Base-by-base conservation (phyloP, 2,113 vertebrate genomes). In the Castor canadensis region DNA sequence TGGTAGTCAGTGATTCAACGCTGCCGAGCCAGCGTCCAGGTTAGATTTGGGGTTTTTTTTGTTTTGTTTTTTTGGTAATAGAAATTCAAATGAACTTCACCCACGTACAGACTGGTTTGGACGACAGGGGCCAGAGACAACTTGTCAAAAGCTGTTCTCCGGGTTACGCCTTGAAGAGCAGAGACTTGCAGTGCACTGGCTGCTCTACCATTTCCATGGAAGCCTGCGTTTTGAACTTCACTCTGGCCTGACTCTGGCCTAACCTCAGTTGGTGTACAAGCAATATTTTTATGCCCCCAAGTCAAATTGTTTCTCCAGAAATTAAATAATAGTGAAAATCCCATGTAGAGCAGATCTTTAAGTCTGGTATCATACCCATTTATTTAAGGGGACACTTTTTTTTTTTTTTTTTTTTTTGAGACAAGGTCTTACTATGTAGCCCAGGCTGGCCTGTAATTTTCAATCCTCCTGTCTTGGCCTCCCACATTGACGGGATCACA, bases 1-100 rank as follows among this genome's bases (percentile, higher is more conserved):
- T 87, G 54, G 20, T 38, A 49, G 64, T 77, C 72, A 56, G 47
- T 94, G 92, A 96, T 95, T 95, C 91, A 94, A 26, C 38, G 43
- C 43, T 58, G 69, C n/a, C n/a, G 26, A 67, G n/a, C 71, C 64
- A 58, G 77, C n/a, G 1, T 79, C 87, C 67, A 88, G 72, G 80
- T 93, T 85, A 83, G 77, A 49, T 11, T 76, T 82, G 76, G 76
- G 26, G 3, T n/a, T 79, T 90, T 67, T 92, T 45, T 64, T 77
- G 58, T 56, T 45, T 75, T 7, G 82, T 64, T 77, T 66, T 56
- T 45, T 75, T 7, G 82, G 86, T 35, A 80, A 56, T n/a, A n/a
- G 66, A 26, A 87, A 87, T 95, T 87, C 52, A 92, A 52, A 89
- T 69, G 81, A 90, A 86, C 81, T 54, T 79, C 69, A 89, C 66